Evolutionary conservation across 2,888 invertebrate species (phyloP).

Genomic region (Callimorpha dominula): DNA sequence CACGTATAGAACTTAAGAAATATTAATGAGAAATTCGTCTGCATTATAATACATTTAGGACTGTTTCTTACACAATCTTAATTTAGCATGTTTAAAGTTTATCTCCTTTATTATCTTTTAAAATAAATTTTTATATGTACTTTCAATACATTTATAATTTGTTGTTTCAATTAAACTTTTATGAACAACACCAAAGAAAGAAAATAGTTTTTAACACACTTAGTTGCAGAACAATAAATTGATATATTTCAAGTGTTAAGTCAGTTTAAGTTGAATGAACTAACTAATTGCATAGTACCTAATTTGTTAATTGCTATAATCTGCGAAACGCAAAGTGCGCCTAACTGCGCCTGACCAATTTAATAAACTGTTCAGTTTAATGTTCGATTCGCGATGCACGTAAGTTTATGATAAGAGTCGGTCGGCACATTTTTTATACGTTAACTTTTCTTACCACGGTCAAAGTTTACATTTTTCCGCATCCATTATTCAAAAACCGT

Average conservation of each 20-base stretch:
- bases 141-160: not conserved
- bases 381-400: constrained; percentile 3
- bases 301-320: not conserved
- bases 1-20: not conserved
- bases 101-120: no score
- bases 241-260: not conserved
- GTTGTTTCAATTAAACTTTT: not conserved
- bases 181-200: not conserved
- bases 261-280: not conserved
- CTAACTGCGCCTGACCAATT: not conserved
- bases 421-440: constrained; percentile 4
- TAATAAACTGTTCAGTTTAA: not conserved
- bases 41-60: not conserved
- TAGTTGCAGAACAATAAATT: not conserved
- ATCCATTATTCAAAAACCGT: constrained; percentile 19
- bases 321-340: not conserved
- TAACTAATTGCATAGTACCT: not conserved
- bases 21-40: no score
- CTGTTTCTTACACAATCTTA: not conserved
- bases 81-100: not conserved
- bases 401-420: not conserved
- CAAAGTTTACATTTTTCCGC: constrained; percentile 11
- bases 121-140: not conserved
- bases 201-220: not conserved
- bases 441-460: constrained; percentile 1